Percentiles rank a stretch among this genome's conserved stretches.
Conservation (phyloP, 2,888 invertebrate species). For the Diploptera punctata region DNA sequence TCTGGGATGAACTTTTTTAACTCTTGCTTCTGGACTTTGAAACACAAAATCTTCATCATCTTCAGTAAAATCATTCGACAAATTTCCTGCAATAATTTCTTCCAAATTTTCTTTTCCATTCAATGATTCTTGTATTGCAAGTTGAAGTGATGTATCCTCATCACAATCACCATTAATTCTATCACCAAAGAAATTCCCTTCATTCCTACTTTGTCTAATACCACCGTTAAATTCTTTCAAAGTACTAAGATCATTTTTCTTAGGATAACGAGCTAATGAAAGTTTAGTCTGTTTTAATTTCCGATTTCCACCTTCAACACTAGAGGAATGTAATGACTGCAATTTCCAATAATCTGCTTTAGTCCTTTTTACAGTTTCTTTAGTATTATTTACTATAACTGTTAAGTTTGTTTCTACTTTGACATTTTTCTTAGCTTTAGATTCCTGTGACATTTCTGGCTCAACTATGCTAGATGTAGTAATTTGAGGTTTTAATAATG, state of each 20-base stretch:
- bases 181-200: not conserved
- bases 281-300: conserved; percentile 29
- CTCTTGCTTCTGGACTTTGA: conserved; percentile 18
- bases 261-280: not conserved
- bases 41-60: conserved; percentile 24
- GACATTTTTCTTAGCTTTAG: not conserved
- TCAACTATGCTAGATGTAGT: too few species aligned
- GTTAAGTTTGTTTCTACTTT: too few species aligned
- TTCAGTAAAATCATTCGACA: not conserved
- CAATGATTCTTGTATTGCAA: conserved; percentile 13
- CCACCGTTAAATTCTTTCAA: conserved; percentile 32
- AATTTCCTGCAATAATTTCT: not conserved
- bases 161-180: not conserved
- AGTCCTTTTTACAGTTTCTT: too few species aligned
- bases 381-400: not conserved
- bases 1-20: too few species aligned
- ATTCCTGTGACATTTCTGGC: not conserved
- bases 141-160: not conserved
- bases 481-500: too few species aligned
- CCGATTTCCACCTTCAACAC: not conserved
- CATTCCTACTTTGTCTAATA: not conserved
- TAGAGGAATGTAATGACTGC: not conserved
- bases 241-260: conserved; percentile 16
- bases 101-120: not conserved
- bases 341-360: conserved; percentile 29